Conservation (phyloP, 2,113 vertebrate species). For the Neotragus moschatus region DNA sequence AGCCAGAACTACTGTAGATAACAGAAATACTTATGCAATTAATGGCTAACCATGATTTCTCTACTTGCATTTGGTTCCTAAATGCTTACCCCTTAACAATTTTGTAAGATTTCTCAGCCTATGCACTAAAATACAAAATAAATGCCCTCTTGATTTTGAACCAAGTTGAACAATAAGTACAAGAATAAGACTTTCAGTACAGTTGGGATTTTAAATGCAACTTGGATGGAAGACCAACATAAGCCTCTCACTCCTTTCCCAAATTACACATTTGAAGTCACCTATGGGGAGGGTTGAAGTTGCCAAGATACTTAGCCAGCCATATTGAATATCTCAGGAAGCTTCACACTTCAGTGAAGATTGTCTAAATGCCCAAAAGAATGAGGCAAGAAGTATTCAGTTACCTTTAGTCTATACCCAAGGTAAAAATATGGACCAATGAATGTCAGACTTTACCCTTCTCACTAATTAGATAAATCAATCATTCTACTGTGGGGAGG, state of each 20-base stretch:
- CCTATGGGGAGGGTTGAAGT: not conserved
- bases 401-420: not conserved
- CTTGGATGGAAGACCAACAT: not conserved
- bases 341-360: not conserved
- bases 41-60: not conserved
- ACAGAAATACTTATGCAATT: not conserved
- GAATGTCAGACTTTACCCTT: not conserved
- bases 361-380: not conserved
- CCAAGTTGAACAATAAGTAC: not conserved
- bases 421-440: not conserved
- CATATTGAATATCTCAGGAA: not conserved
- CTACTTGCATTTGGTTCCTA: not conserved
- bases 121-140: not conserved
- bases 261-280: not conserved
- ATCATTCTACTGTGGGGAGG: not conserved
- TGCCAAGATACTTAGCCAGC: not conserved
- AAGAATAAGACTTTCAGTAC: conserved; percentile 3
- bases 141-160: not conserved
- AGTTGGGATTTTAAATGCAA: not conserved
- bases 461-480: not conserved
- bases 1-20: not conserved
- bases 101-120: not conserved
- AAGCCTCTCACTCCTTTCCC: not conserved
- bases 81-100: not conserved
- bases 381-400: not conserved